Conservation (phyloP, 2,797 vertebrate species). For the Takifugu ocellatus region DNA sequence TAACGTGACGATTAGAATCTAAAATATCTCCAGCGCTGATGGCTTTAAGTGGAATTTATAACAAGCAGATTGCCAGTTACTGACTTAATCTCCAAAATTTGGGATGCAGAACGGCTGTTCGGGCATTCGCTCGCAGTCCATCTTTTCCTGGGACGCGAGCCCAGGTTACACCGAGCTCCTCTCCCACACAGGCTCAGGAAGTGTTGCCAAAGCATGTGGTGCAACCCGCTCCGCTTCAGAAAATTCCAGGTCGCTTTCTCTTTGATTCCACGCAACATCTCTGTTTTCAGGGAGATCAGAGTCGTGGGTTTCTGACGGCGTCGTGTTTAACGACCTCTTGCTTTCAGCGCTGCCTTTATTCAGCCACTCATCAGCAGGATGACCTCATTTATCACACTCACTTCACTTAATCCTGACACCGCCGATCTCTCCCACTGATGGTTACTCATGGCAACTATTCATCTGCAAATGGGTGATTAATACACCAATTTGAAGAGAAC, state of each 20-base stretch:
- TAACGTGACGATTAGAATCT: no score
- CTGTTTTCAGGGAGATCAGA: slow-evolving; percentile 31
- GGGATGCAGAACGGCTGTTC: slow-evolving; percentile 56
- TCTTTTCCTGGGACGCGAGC: slow-evolving; percentile 65
- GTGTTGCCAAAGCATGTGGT: slow-evolving; percentile 60
- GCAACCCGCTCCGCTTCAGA: slow-evolving; percentile 35
- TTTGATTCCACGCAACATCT: slow-evolving; percentile 15
- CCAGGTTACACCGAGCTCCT: slow-evolving; percentile 56
- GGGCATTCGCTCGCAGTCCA: slow-evolving; percentile 59
- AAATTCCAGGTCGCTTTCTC: slow-evolving; percentile 31
- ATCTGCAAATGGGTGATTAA: slow-evolving; percentile 20
- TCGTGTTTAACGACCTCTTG: slow-evolving; percentile 38
- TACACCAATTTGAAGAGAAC: neutral
- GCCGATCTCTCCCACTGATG: slow-evolving; percentile 42
- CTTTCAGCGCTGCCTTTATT: slow-evolving; percentile 37
- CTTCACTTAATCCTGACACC: slow-evolving; percentile 42
- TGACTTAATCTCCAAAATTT: slow-evolving; percentile 47
- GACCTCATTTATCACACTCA: slow-evolving; percentile 49
- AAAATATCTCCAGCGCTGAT: neutral
- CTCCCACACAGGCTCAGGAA: slow-evolving; percentile 52
- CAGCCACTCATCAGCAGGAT: slow-evolving; percentile 39
- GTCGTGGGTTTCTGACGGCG: slow-evolving; percentile 11
- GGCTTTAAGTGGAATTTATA: slow-evolving; percentile 43
- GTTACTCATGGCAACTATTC: slow-evolving; percentile 20
- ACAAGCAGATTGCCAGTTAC: slow-evolving; percentile 44